phyloP scores from a whole-genome alignment of 2,888 invertebrate genomes.

The Melangyna quadrimaculata region DNA sequence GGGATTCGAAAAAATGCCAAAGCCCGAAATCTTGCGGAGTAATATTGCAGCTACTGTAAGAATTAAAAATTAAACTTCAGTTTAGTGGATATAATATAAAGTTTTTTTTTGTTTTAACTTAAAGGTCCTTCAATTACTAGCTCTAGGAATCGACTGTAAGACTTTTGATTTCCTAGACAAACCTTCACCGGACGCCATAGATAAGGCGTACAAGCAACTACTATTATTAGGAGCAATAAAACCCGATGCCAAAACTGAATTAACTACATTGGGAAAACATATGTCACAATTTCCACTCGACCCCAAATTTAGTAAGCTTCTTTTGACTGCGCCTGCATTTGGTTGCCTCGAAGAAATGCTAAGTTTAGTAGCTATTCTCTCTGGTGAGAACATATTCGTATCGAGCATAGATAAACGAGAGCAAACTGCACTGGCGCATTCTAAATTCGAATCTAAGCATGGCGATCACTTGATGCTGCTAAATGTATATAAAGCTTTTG shows the following conservation, averaged over 20 bases:
- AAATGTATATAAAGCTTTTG: slow-evolving; percentile 92
- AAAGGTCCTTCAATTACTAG: slow-evolving; percentile 91
- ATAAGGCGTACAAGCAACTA: slow-evolving; percentile 85
- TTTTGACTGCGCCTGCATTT: slow-evolving; percentile 89
- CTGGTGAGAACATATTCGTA: slow-evolving; percentile 92
- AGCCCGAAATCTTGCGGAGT: slow-evolving; percentile 93
- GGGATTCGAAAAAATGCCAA: slow-evolving; percentile 85
- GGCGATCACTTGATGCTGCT: slow-evolving; percentile 96
- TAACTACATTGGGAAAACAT: slow-evolving; percentile 90
- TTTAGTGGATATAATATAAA: neutral
- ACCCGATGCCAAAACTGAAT: slow-evolving; percentile 82
- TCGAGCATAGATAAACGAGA: slow-evolving; percentile 87
- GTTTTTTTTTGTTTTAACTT: slow-evolving; percentile 82
- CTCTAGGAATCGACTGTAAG: slow-evolving; percentile 90
- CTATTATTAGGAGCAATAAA: slow-evolving; percentile 88
- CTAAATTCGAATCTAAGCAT: slow-evolving; percentile 91
- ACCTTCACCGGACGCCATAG: slow-evolving; percentile 88
- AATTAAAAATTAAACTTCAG: neutral
- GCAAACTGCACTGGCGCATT: slow-evolving; percentile 86
- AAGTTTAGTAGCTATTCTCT: slow-evolving; percentile 92
- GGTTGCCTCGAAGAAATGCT: slow-evolving; percentile 91
- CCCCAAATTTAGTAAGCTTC: slow-evolving; percentile 91
- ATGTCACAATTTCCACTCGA: slow-evolving; percentile 97
- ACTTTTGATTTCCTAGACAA: slow-evolving; percentile 95
- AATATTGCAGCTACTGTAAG: slow-evolving; percentile 82